Evolutionary conservation across 2,888 invertebrate genomes (phyloP), one percentile per base, ranked within the genome.

Genomic region (Ectemnius lituratus): DNA sequence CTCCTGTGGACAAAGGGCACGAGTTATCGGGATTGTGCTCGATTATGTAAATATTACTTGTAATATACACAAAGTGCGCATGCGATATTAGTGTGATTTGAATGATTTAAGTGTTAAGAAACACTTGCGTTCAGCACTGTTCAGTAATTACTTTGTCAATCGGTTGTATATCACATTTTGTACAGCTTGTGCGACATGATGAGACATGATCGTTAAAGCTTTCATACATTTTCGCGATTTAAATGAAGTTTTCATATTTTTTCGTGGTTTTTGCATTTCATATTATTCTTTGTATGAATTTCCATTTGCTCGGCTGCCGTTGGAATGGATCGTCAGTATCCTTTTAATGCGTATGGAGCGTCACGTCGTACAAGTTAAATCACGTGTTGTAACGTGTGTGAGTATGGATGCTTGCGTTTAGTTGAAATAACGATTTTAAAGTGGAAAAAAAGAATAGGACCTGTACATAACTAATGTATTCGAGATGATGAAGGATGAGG

Each of bases 1-100:
- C 96, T 2, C 94, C 95, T 0, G 93, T 95, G 58, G 92, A 93
- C 71, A 95, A 94, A 88, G 97, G 97, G 45, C 93, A 92, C 75
- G 97, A 97, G 89, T 92, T 96, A 20, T 97, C 97, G 0, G 97
- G 96, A 45, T 92, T 97, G 83, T 97, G 97, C 92, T 95, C 95
- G 64, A 96, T 97, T 84, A 96, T 96, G 96, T 96, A 92, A 93
- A 88, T 83, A 83, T 45, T 75, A 65, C 57, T 49, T 75, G 76
- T 70, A 79, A 73, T 74, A 79, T 62, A 71, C 72, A 52, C 14
- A 45, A 59, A 47, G 60, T 67, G 60, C 66, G 66, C 71, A n/a
- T 62, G 74, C 16, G 62, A 57, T 52, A 47, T 56, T 47, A 23
- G 3, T 58, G 45, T 18, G 65, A 66, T 75, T 52, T n/a, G 68